Conservation (phyloP, 2,113 vertebrate species). For the Promerops cafer region DNA sequence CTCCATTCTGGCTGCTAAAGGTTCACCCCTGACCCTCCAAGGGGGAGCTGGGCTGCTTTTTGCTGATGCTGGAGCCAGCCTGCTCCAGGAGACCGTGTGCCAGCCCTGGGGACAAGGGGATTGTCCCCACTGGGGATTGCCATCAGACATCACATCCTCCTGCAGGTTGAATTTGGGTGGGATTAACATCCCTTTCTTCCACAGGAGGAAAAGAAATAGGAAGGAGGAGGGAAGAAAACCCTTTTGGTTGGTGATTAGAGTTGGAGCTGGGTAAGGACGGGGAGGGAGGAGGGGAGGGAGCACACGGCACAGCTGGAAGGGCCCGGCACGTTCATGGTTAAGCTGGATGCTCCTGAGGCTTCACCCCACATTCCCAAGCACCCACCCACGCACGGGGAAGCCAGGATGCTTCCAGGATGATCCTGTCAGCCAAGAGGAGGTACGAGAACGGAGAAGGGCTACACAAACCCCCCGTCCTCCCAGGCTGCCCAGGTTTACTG, state of each 20-base stretch:
- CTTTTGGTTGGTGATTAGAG: neutral
- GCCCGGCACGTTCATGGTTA: neutral
- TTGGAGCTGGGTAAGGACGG: accelerated
- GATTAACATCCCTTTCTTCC: neutral
- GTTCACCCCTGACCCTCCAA: neutral
- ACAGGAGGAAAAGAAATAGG: neutral
- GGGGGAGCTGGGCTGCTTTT: neutral
- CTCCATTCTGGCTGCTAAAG: neutral
- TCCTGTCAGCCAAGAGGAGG: neutral
- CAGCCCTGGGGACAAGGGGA: neutral
- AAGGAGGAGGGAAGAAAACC: neutral
- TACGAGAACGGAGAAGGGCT: neutral
- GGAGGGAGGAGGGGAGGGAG: neutral
- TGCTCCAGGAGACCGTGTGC: neutral
- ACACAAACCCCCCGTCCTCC: neutral
- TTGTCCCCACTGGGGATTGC: neutral
- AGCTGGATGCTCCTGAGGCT: neutral
- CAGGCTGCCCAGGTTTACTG: neutral
- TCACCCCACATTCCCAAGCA: neutral
- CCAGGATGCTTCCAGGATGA: neutral
- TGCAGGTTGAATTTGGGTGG: neutral
- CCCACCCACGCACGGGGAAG: neutral
- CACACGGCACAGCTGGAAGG: neutral
- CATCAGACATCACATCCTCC: neutral
- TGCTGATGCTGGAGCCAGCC: neutral